These are phyloP conservation scores for Cassiopea andromeda DNA, from an alignment of 30 jellyfish, hydroid and myxozoan species.

Conservation along the genomic window DNA sequence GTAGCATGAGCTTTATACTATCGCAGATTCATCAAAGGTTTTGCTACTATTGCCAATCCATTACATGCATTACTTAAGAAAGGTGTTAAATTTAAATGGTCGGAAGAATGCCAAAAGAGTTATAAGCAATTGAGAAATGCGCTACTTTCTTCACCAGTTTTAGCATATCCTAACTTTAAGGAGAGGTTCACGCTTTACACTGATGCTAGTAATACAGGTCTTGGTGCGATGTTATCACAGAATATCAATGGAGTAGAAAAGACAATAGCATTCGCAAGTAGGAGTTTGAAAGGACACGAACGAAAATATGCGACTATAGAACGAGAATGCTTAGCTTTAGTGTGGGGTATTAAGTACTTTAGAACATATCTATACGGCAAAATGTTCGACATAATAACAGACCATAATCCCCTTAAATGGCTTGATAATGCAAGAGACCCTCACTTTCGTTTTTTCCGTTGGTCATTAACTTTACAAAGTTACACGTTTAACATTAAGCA, in stretches of 20 bases:
- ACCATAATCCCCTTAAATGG: constrained; percentile 65
- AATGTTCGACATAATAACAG: constrained; percentile 49
- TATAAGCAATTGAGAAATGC: not conserved
- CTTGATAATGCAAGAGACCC: constrained; percentile 70
- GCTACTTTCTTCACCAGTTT: constrained; percentile 55
- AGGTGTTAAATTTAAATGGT: constrained; percentile 26
- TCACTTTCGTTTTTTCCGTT: constrained; percentile 50
- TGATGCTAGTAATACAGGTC: constrained; percentile 60
- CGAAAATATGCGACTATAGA: constrained; percentile 58
- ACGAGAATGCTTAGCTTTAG: constrained; percentile 36
- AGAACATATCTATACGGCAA: constrained; percentile 66
- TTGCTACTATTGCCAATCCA: constrained; percentile 67
- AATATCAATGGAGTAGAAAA: constrained; percentile 41
- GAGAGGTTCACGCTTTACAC: constrained; percentile 46
- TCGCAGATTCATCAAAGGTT: constrained; percentile 51
- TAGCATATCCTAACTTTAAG: constrained; percentile 44
- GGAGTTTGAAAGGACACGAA: constrained; percentile 42
- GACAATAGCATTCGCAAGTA: constrained; percentile 57
- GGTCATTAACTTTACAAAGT: constrained; percentile 46
- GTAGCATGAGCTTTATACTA: constrained; percentile 53
- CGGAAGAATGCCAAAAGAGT: not conserved
- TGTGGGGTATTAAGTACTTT: constrained; percentile 63
- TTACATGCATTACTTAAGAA: constrained; percentile 28
- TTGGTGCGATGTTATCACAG: constrained; percentile 70
- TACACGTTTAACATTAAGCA: constrained; percentile 16